phyloP scores from a whole-genome alignment of 2,888 invertebrate species.

The Abrostola triplasia region DNA sequence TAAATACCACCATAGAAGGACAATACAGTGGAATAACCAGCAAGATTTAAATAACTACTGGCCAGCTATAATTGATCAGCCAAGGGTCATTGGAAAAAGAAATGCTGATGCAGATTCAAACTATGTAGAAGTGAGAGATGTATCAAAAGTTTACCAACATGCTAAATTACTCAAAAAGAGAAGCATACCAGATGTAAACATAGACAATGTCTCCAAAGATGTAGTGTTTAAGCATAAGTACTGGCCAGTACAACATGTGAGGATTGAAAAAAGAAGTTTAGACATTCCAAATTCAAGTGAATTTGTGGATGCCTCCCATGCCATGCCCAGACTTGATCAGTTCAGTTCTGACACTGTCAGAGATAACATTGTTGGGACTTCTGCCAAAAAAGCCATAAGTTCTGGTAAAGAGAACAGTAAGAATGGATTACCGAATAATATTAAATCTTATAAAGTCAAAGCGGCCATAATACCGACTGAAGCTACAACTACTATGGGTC shows the following conservation, averaged over 20 bases:
- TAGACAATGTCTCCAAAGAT: constrained; percentile 25
- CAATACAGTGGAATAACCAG: constrained; percentile 73
- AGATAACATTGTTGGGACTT: constrained; percentile 63
- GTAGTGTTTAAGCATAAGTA: constrained; percentile 36
- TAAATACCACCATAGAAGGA: constrained; percentile 83
- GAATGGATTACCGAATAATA: constrained; percentile 65
- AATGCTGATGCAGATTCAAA: constrained; percentile 58
- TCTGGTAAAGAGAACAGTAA: constrained; percentile 68
- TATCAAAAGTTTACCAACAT: constrained; percentile 41
- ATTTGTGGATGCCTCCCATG: constrained; percentile 59
- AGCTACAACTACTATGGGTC: constrained; percentile 66
- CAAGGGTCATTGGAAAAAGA: constrained; percentile 71
- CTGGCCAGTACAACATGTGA: constrained; percentile 46
- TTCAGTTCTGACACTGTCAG: constrained; percentile 62
- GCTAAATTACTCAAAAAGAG: constrained; percentile 48
- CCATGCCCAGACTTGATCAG: constrained; percentile 61
- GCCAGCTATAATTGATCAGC: constrained; percentile 66
- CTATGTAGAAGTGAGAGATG: constrained; percentile 39
- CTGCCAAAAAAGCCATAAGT: constrained; percentile 65
- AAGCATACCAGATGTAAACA: constrained; percentile 37
- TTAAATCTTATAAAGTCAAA: constrained; percentile 72
- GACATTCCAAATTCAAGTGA: constrained; percentile 71
- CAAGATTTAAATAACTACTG: constrained; percentile 72
- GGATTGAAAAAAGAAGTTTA: constrained; percentile 71
- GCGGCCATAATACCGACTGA: constrained; percentile 65